phyloP scores from a whole-genome alignment of 2,888 invertebrate genomes.

The Drosophila yooni region DNA sequence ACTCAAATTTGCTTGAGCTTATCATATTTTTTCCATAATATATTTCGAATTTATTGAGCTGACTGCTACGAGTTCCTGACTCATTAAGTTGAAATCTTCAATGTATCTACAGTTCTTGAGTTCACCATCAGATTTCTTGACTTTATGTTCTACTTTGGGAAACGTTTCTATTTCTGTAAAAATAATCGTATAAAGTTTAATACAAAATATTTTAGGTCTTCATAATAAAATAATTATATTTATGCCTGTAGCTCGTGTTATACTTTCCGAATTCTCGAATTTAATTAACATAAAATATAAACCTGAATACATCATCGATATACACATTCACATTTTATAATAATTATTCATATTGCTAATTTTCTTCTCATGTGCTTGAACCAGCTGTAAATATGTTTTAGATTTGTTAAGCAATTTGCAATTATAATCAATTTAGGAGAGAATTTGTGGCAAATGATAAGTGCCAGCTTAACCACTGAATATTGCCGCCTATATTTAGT shows the following conservation, averaged over 20 bases:
- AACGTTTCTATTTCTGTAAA: background rate
- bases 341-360: background rate
- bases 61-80: background rate
- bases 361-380: constrained; percentile 8
- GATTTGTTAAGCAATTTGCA: background rate
- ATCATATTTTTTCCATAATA: background rate
- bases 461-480: background rate
- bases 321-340: background rate
- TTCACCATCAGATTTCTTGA: background rate
- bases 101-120: background rate
- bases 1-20: background rate
- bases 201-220: background rate
- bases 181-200: background rate
- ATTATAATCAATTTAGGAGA: background rate
- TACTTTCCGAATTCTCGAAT: background rate
- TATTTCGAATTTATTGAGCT: background rate
- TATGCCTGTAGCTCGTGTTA: background rate
- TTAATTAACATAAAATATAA: background rate
- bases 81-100: background rate
- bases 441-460: background rate
- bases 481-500: background rate
- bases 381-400: constrained; percentile 15
- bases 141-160: background rate
- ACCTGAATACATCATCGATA: background rate
- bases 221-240: background rate